Base-by-base conservation (phyloP, 2,113 vertebrate species). In the Isurus oxyrinchus region DNA sequence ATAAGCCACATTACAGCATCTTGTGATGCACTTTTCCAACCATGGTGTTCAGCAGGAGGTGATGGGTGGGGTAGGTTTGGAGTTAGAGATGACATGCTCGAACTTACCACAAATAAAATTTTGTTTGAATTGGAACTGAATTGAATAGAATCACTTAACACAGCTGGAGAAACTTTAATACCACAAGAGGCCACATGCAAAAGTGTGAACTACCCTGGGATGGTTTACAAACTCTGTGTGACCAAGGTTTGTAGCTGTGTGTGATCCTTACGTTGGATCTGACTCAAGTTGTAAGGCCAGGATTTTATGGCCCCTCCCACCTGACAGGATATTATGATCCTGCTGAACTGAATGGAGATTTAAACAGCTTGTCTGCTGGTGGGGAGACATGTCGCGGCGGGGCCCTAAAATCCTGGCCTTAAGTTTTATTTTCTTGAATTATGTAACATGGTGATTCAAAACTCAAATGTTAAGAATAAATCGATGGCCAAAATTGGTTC, bases 51-150 rank as follows among this genome's bases (percentile, higher is more conserved):
- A 23, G 11, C 2, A 27, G 40, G 31, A 35, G 72, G 27, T 11
- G 10, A n/a, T 76, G 40, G 81, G 40, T 40, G 21, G 3, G 16
- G 63, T 66, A 66, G 63, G 19, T 16, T 8, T 49, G 44, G 49
- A 40, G n/a, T 5, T 16, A 81, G 76, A n/a, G 84, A 7, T 53
- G 23, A 53, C 84, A 87, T 53, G 16, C 44, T 10, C 87, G 31
- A 31, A 90, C 1, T 57, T 90, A 27, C 11, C 87, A 90, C 25
- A 49, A 87, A 87, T 25, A 25, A 11, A 49, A 7, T 49, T 81
- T 40, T 87, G 49, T 87, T 87, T 87, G 84, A 53, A 87, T 87
- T 90, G 87, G 53, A 90, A 57, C 55, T 90, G 25, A 90, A 31
- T 53, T 57, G 81, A 57, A 90, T 49, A 31, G 53, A 25, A 6